Percentiles rank a stretch among this genome's conserved stretches.
Evolutionary conservation across 2,797 vertebrate genomes (phyloP).

Genomic region (Rachycentron canadum): DNA sequence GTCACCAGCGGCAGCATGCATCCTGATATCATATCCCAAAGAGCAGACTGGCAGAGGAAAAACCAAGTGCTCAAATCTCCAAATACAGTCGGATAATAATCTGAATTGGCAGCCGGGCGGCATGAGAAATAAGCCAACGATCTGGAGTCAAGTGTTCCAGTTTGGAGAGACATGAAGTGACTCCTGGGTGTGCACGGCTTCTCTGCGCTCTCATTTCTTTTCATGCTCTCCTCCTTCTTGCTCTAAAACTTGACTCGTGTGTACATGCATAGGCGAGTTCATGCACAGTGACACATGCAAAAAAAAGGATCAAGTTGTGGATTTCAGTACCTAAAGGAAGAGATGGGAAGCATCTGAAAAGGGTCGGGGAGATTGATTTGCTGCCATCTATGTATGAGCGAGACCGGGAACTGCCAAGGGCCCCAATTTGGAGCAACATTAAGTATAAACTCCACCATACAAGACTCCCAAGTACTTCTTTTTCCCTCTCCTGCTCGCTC

Average conservation of each 20-base stretch:
- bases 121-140: slow-evolving; percentile 64
- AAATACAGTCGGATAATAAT: slow-evolving; percentile 68
- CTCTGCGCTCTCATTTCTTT: slow-evolving; percentile 37
- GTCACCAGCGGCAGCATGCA: slow-evolving; percentile 47
- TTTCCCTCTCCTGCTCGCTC: slow-evolving; percentile 33
- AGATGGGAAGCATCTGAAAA: slow-evolving; percentile 35
- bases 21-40: slow-evolving; percentile 61
- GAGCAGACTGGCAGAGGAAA: slow-evolving; percentile 58
- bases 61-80: slow-evolving; percentile 48
- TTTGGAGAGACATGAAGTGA: slow-evolving; percentile 64
- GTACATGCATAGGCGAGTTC: slow-evolving; percentile 13
- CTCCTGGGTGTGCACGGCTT: slow-evolving; percentile 29
- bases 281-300: slow-evolving; percentile 57
- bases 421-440: slow-evolving; percentile 75
- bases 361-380: slow-evolving; percentile 50
- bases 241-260: slow-evolving; percentile 42
- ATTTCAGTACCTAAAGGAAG: slow-evolving; percentile 50
- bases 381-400: slow-evolving; percentile 68
- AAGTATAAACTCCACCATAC: slow-evolving; percentile 66
- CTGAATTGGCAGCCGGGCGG: slow-evolving; percentile 61
- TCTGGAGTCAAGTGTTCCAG: slow-evolving; percentile 66
- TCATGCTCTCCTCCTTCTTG: slow-evolving; percentile 18
- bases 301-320: slow-evolving; percentile 41
- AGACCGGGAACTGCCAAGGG: slow-evolving; percentile 52
- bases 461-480: slow-evolving; percentile 45